Conservation (phyloP, 1,140 invertebrate species). For the Berghia stephanieae region DNA sequence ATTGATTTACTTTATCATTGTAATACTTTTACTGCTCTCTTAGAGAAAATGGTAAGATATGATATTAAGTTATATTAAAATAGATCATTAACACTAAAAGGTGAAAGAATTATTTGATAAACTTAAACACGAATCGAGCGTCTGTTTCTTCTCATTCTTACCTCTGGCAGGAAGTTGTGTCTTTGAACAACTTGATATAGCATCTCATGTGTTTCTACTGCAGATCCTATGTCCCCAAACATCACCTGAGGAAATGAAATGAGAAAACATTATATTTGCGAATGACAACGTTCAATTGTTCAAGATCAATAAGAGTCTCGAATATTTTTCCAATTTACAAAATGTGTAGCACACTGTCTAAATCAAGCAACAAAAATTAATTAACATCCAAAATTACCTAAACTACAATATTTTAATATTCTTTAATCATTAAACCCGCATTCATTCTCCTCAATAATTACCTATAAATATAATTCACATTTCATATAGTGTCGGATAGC, state of each 20-base stretch:
- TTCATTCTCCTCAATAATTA: too few species aligned
- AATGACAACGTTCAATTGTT: neutral
- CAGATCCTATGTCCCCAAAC: slow-evolving; percentile 93
- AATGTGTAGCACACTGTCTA: neutral
- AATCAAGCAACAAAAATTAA: too few species aligned
- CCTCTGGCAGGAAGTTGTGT: slow-evolving; percentile 98
- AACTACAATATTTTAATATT: too few species aligned
- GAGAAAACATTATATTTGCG: neutral
- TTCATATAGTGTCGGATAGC: too few species aligned
- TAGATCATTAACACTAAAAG: too few species aligned
- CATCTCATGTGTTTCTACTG: slow-evolving; percentile 90
- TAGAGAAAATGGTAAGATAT: too few species aligned
- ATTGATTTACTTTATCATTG: too few species aligned
- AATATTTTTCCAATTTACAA: neutral
- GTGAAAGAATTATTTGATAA: neutral
- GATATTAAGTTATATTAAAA: neutral
- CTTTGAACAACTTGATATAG: slow-evolving; percentile 93
- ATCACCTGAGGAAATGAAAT: slow-evolving; percentile 71
- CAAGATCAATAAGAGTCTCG: neutral
- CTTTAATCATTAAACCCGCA: too few species aligned
- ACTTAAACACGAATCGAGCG: neutral
- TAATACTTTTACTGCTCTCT: too few species aligned
- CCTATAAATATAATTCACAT: too few species aligned
- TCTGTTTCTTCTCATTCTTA: slow-evolving; percentile 26
- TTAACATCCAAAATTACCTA: too few species aligned